Evolutionary conservation across 1,140 invertebrate genomes (phyloP), one percentile per base, ranked within the genome.

Genomic region (Heliconius nattereri): DNA sequence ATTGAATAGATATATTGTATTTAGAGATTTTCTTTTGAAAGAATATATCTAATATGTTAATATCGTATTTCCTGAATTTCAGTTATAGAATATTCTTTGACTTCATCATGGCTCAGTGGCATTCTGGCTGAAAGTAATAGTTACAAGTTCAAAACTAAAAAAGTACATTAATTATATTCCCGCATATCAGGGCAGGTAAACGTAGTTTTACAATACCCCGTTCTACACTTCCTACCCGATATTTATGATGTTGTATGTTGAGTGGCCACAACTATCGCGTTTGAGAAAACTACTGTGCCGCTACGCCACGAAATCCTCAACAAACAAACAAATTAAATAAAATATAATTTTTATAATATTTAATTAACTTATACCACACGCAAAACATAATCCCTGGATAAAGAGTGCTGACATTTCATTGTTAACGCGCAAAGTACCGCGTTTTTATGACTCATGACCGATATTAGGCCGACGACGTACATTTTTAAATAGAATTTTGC

Each of bases 371-470:
- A 70, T 7, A 76, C 75, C 75, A 71, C 20, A 71, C 75, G 60
- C 26, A 49, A 76, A 76, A 37, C 29, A 71, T 76, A 76, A 76
- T 76, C 75, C 37, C 23, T 16, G 75, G 75, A 70, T 76, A 76
- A 76, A 76, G 35, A 23, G 37, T 37, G 75, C 75, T 76, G 75
- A 76, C 75, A 76, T 76, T 76, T 76, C 66, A 76, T 76, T 76
- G 75, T 76, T 76, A 76, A 76, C 66, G 75, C 26, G 32, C 57
- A 23, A 76, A 70, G 52, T 29, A 76, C 75, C 57, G 37, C n/a
- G 70, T 72, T 54, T 70, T 76, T 71, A 26, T 29, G 23, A 29
- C 60, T 66, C 26, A 66, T 66, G 60, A 66, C 60, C 60, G 60
- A 66, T 19, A 66, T 66, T 66, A 66, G 60, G 60, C 60, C 9